Evolutionary conservation across 2,797 vertebrate species (phyloP).

Genomic region (Neosilurus hyrtlii): DNA sequence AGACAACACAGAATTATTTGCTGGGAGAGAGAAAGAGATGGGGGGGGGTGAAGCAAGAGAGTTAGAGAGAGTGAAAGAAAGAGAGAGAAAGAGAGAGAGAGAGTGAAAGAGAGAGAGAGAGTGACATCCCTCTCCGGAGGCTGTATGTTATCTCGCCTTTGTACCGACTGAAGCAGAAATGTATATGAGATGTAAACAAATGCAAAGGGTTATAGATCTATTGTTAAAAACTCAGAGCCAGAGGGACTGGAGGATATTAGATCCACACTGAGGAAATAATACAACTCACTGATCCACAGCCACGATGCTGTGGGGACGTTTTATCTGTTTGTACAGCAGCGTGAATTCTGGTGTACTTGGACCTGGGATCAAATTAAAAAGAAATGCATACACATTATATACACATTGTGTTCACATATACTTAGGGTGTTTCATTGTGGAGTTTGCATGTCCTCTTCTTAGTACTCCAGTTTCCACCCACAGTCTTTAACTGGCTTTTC

Average conservation of each 20-base stretch:
- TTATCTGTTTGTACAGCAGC: conserved; percentile 12
- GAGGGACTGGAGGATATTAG: not conserved
- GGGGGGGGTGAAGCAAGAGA: too few species aligned
- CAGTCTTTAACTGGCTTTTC: too few species aligned
- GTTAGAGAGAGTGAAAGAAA: too few species aligned
- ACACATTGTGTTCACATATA: too few species aligned
- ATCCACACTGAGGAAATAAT: conserved; percentile 11
- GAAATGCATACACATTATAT: too few species aligned
- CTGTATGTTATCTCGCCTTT: conserved; percentile 2
- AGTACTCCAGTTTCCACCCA: too few species aligned
- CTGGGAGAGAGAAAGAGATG: not conserved
- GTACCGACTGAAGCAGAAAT: not conserved
- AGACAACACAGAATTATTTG: not conserved
- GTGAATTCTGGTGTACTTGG: conserved; percentile 5
- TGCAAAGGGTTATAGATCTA: conserved; percentile 8
- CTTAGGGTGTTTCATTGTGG: too few species aligned
- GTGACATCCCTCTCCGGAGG: not conserved
- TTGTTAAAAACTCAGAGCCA: conserved; percentile 12
- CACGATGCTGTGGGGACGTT: not conserved
- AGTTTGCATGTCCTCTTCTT: too few species aligned
- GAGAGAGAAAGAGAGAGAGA: too few species aligned
- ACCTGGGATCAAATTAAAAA: not conserved
- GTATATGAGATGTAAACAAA: not conserved
- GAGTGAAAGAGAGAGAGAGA: not conserved
- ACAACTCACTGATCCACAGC: not conserved